These are phyloP conservation scores for Parauchenoglanis punctatus DNA, from an alignment of 2,797 vertebrate species.

Conservation along the genomic window DNA sequence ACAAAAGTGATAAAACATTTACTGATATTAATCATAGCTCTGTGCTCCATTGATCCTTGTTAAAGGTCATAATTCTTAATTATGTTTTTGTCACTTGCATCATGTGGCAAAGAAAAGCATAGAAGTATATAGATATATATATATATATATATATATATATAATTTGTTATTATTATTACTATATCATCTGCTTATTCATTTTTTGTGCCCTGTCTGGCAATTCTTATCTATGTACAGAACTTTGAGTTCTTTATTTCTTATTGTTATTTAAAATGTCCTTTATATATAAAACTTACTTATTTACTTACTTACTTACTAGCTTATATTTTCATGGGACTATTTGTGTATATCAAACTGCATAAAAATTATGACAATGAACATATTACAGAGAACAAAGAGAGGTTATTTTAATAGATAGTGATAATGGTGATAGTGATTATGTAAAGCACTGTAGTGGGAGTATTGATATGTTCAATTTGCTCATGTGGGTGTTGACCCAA, in stretches of 20 bases:
- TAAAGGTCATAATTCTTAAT: background rate
- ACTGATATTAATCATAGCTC: background rate
- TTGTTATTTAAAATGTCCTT: background rate
- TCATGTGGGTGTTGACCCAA: slow-evolving; percentile 41
- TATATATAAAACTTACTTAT: background rate
- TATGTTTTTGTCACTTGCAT: background rate
- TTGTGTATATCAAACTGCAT: background rate
- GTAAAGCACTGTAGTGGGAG: slow-evolving; percentile 1
- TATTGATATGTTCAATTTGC: slow-evolving; percentile 30
- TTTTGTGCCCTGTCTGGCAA: background rate
- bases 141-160: no score
- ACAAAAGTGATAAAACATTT: no score
- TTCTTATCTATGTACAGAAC: background rate
- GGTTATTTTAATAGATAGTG: slow-evolving; percentile 22
- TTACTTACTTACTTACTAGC: background rate
- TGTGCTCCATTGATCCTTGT: background rate
- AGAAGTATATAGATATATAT: no score
- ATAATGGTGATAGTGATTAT: slow-evolving; percentile 17
- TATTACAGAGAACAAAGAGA: background rate
- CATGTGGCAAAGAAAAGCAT: no score
- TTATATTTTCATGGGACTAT: background rate
- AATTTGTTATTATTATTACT: background rate
- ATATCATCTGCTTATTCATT: background rate
- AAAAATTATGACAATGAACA: background rate
- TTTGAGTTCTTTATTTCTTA: no score